Percentiles rank a stretch among this genome's conserved stretches.
These are phyloP conservation scores for Limnephilus lunatus DNA, from an alignment of 2,888 invertebrate genomes.

Conservation along the genomic window DNA sequence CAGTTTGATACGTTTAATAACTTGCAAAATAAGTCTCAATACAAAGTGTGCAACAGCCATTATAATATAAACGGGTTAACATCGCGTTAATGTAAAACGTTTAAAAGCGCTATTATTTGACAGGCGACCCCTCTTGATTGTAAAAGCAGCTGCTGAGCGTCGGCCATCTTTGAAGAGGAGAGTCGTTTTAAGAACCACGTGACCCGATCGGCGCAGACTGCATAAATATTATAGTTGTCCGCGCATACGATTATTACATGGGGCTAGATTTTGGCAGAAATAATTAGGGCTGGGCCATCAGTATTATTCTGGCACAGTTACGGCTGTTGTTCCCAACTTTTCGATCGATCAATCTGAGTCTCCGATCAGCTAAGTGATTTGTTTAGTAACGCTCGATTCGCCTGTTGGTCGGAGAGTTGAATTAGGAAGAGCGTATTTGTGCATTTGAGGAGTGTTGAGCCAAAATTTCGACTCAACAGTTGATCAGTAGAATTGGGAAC, in stretches of 20 bases:
- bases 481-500: too few species aligned
- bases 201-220: constrained; percentile 38
- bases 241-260: constrained; percentile 15
- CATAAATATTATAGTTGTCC: background rate
- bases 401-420: too few species aligned
- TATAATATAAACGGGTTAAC: background rate
- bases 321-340: too few species aligned
- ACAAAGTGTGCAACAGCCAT: background rate
- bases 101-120: constrained; percentile 16
- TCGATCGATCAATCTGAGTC: too few species aligned
- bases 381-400: too few species aligned
- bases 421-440: too few species aligned
- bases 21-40: background rate
- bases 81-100: background rate
- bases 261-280: background rate
- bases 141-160: constrained; percentile 15
- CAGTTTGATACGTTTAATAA: too few species aligned
- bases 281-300: background rate
- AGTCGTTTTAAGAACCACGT: constrained; percentile 38
- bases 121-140: constrained; percentile 35
- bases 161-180: constrained; percentile 36
- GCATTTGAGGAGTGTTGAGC: too few species aligned
- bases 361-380: too few species aligned
- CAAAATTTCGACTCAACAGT: too few species aligned
- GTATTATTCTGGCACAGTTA: background rate